Conservation (phyloP, 2,113 vertebrate genomes). For the Platysteira castanea region DNA sequence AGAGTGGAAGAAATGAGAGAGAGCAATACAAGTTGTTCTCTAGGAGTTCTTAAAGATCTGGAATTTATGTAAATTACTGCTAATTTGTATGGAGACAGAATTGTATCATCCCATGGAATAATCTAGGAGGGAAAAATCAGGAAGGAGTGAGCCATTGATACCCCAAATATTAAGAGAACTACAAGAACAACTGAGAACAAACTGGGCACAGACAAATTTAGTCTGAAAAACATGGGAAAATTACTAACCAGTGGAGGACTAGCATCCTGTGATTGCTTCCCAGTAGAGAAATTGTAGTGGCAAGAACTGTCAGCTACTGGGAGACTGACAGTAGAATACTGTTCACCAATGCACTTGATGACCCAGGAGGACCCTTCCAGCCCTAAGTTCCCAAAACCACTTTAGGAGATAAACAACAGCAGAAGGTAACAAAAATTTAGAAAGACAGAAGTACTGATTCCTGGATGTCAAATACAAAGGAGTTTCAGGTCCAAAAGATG, state of each 20-base stretch:
- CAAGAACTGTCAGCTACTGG: neutral
- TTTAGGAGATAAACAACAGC: neutral
- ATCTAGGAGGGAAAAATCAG: neutral
- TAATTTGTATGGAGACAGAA: neutral
- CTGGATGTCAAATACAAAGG: neutral
- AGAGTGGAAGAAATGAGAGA: neutral
- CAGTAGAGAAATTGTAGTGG: neutral
- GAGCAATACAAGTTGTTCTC: neutral
- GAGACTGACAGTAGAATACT: neutral
- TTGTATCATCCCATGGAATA: neutral
- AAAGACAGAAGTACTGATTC: neutral
- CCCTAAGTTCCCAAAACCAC: neutral
- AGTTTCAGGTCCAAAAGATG: neutral
- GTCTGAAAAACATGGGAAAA: neutral
- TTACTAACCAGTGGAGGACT: neutral
- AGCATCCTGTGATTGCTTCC: neutral
- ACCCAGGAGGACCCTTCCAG: neutral
- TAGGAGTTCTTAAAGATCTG: neutral
- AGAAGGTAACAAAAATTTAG: neutral
- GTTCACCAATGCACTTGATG: neutral
- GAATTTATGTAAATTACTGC: neutral
- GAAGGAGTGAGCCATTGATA: neutral
- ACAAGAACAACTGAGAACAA: neutral
- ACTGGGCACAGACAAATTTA: neutral
- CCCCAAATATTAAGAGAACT: neutral